phyloP scores from a whole-genome alignment of 1,140 invertebrate species.

The Musca vetustissima region DNA sequence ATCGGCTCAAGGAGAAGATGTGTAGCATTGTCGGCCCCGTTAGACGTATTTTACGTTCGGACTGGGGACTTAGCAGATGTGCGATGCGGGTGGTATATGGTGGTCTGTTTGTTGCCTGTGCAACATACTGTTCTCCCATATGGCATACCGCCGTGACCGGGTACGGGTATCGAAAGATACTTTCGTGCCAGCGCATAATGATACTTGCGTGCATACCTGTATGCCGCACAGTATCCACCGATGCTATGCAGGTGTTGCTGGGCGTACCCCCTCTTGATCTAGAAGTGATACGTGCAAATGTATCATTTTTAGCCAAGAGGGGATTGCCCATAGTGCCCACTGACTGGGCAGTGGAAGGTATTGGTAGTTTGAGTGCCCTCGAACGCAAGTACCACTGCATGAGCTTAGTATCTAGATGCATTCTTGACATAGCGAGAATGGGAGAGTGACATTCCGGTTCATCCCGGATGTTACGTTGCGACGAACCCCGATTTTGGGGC shows the following conservation, averaged over 20 bases:
- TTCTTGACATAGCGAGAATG: conserved; percentile 5
- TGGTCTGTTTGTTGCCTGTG: conserved; percentile 28
- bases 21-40: not conserved
- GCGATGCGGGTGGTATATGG: conserved; percentile 10
- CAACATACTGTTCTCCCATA: conserved; percentile 23
- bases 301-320: conserved; percentile 20
- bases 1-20: not conserved
- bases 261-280: conserved; percentile 33
- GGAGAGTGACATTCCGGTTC: conserved; percentile 19
- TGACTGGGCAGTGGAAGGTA: not conserved
- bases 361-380: not conserved
- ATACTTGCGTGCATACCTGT: conserved; percentile 34
- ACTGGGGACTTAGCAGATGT: conserved; percentile 19
- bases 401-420: not conserved
- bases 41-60: not conserved
- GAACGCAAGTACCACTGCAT: not conserved
- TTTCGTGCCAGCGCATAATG: conserved; percentile 33
- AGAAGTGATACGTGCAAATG: conserved; percentile 11
- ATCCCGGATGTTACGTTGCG: conserved; percentile 9
- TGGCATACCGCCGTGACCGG: conserved; percentile 6
- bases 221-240: conserved; percentile 36
- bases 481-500: conserved; percentile 4
- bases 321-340: not conserved
- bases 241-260: conserved; percentile 32
- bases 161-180: conserved; percentile 1